phyloP scores from a whole-genome alignment of 2,113 vertebrate species.

The Albula goreensis region DNA sequence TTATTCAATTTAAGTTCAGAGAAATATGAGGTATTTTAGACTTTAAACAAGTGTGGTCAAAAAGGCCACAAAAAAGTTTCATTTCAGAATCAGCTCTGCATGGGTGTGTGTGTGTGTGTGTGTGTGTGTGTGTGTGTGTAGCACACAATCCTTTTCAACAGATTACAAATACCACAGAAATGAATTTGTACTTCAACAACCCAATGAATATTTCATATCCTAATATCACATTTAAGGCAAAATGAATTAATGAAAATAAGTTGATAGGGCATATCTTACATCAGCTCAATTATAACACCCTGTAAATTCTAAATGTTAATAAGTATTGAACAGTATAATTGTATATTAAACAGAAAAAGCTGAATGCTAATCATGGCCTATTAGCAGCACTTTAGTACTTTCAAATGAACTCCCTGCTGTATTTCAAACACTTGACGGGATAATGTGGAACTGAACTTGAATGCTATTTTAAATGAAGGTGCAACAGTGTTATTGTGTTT shows the following conservation, averaged over 20 bases:
- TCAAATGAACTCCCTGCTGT: slow-evolving; percentile 63
- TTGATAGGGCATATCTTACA: slow-evolving; percentile 77
- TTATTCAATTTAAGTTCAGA: background rate
- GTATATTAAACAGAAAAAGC: slow-evolving; percentile 71
- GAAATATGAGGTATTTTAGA: background rate
- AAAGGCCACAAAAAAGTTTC: background rate
- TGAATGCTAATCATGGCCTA: slow-evolving; percentile 77
- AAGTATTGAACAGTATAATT: slow-evolving; percentile 73
- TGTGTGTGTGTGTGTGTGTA: background rate
- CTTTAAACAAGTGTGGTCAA: background rate
- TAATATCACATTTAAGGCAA: slow-evolving; percentile 75
- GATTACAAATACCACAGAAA: slow-evolving; percentile 67
- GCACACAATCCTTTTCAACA: background rate
- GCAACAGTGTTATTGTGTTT: background rate
- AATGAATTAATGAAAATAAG: slow-evolving; percentile 78
- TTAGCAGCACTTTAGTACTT: slow-evolving; percentile 77
- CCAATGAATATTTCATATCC: slow-evolving; percentile 77
- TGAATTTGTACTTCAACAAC: slow-evolving; percentile 59
- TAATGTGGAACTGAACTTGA: slow-evolving; percentile 58
- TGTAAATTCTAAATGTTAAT: slow-evolving; percentile 74
- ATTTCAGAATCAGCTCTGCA: background rate
- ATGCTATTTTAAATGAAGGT: slow-evolving; percentile 40
- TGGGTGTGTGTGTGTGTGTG: background rate
- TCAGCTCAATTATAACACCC: slow-evolving; percentile 73
- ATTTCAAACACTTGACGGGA: slow-evolving; percentile 67